Conservation (phyloP, 2,888 invertebrate species). For the Saturnia japonica region DNA sequence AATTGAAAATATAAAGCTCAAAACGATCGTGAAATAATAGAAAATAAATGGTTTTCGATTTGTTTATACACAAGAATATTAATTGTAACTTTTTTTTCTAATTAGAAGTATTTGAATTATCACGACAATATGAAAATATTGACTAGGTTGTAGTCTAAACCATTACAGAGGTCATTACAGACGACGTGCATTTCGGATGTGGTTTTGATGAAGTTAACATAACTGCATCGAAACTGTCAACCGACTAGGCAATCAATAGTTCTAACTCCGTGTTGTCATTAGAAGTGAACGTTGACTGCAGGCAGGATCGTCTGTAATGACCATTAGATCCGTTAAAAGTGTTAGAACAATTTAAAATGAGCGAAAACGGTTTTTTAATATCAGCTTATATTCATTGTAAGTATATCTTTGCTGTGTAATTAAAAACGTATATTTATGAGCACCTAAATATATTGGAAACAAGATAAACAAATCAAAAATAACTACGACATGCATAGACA, state of each 20-base stretch:
- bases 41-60: background rate
- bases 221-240: no score
- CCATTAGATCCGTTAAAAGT: no score
- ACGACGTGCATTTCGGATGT: no score
- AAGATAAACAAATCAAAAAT: constrained; percentile 19
- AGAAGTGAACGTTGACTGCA: no score
- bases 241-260: no score
- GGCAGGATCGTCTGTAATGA: no score
- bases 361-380: background rate
- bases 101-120: background rate
- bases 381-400: background rate
- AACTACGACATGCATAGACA: constrained; percentile 26
- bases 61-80: background rate
- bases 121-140: background rate
- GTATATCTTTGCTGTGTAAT: background rate
- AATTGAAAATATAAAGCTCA: background rate
- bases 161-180: background rate
- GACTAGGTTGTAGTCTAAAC: background rate
- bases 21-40: background rate
- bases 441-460: constrained; percentile 15
- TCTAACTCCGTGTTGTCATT: no score
- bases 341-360: no score
- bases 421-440: background rate
- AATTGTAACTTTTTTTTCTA: background rate
- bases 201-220: no score